Base-by-base conservation (phyloP, 2,113 vertebrate genomes). In the Amazona vittata region DNA sequence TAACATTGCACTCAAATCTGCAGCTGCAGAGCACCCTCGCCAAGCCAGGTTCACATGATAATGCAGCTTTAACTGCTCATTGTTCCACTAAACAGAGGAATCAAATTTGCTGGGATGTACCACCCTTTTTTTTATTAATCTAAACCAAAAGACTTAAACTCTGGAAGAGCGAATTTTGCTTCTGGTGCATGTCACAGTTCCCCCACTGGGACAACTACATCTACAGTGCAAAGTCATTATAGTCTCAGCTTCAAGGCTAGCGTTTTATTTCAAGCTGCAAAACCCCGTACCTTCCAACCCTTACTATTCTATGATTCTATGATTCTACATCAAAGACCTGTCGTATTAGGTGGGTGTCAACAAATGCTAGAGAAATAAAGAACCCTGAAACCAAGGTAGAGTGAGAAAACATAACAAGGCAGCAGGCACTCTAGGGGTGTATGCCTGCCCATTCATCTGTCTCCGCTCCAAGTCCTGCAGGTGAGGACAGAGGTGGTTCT, bases 11-110 rank as follows among this genome's bases (percentile, higher is more conserved):
- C 85, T 88, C 78, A 28, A 39, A 39, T 68, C 80, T 89, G 89
- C 96, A 97, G 96, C 95, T 96, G 94, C 91, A 69, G 12, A 63
- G 67, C 39, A 53, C 59, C 47, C 86, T 0, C 0, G 89, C 90
- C 90, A 93, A 81, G 89, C 65, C 83, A 73, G 89, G 86, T 91
- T 86, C 91, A 43, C 53, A 91, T 43, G 52, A 41, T 75, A 87
- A 83, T 55, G 71, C 8, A 60, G 80, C 33, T 78, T 87, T 89
- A 89, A 87, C 52, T 91, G 83, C 91, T 85, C 65, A 0, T 64
- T 95, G 83, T 41, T 94, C 64, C 74, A 11, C 39, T 49, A 57
- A 65, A 91, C 83, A 86, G 47, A 29, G n/a, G 60, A 77, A 62
- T 35, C 47, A 20, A 49, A 74, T 65, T 86, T 95, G 39, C 64